Conservation (phyloP, 2,888 invertebrate genomes). For the Mythimna ferrago region DNA sequence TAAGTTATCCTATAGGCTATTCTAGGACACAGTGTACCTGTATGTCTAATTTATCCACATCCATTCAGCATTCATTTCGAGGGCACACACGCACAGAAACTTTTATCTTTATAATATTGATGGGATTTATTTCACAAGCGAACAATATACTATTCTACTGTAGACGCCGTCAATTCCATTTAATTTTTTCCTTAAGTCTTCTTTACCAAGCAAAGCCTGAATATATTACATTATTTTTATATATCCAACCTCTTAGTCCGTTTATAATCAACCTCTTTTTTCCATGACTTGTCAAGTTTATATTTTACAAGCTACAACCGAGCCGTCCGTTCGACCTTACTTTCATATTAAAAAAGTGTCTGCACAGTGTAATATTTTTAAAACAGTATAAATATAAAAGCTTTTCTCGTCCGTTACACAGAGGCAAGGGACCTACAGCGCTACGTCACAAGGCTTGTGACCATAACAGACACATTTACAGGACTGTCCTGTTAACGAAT, state of each 20-base stretch:
- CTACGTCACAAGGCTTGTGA: slow-evolving; percentile 27
- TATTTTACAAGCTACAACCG: slow-evolving; percentile 7
- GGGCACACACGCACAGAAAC: too few relatives aligned
- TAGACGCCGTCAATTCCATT: too few relatives aligned
- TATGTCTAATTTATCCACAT: too few relatives aligned
- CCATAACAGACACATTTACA: neutral
- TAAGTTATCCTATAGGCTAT: too few relatives aligned
- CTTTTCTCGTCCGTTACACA: slow-evolving; percentile 42
- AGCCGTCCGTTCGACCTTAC: slow-evolving; percentile 17
- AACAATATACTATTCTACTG: too few relatives aligned
- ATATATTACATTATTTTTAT: neutral
- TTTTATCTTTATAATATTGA: too few relatives aligned
- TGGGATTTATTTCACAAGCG: too few relatives aligned
- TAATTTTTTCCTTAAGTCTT: too few relatives aligned
- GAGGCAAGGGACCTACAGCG: slow-evolving; percentile 20
- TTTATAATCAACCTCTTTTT: slow-evolving; percentile 26
- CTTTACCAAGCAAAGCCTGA: neutral
- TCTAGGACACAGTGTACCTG: too few relatives aligned
- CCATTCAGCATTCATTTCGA: too few relatives aligned
- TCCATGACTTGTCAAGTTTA: neutral
- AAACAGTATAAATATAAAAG: slow-evolving; percentile 50
- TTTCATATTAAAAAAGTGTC: slow-evolving; percentile 45
- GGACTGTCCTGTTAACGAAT: slow-evolving; percentile 20
- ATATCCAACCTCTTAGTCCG: neutral
- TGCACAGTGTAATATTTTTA: slow-evolving; percentile 47